Evolutionary conservation across 2,888 invertebrate genomes (phyloP).

Genomic region (Esperia sulphurella): DNA sequence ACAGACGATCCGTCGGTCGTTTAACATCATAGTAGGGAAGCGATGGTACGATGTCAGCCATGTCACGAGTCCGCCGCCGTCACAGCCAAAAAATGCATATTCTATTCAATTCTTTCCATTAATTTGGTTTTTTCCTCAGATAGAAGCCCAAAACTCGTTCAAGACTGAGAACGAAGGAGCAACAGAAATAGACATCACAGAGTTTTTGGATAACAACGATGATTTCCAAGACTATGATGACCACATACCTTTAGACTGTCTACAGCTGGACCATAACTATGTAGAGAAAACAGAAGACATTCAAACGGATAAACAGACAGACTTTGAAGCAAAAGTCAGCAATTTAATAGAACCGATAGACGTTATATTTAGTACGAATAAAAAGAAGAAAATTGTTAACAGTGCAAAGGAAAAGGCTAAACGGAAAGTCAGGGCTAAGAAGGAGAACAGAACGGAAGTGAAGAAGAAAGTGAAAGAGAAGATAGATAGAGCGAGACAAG

Average conservation of each 20-base stretch:
- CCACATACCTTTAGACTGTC: slow-evolving; percentile 30
- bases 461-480: slow-evolving; percentile 23
- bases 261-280: slow-evolving; percentile 5
- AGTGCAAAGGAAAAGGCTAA: slow-evolving; percentile 25
- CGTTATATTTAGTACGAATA: not conserved
- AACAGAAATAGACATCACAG: slow-evolving; percentile 31
- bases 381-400: slow-evolving; percentile 5
- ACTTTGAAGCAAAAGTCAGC: slow-evolving; percentile 8
- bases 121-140: not conserved
- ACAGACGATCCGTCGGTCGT: too few relatives aligned
- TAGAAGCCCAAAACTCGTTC: not conserved
- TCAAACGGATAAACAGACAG: not conserved
- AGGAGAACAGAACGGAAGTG: slow-evolving; percentile 16
- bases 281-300: slow-evolving; percentile 4
- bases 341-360: slow-evolving; percentile 12
- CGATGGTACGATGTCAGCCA: too few relatives aligned
- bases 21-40: too few relatives aligned
- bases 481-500: slow-evolving; percentile 36
- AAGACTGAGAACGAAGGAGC: slow-evolving; percentile 17
- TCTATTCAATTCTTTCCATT: not conserved
- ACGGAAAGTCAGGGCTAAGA: slow-evolving; percentile 18
- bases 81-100: too few relatives aligned
- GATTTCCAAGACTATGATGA: slow-evolving; percentile 39
- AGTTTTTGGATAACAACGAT: slow-evolving; percentile 4
- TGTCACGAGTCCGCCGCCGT: too few relatives aligned